Evolutionary conservation across 2,113 vertebrate species (phyloP), one percentile per base, ranked within the genome.

Genomic region (Pipa parva): DNA sequence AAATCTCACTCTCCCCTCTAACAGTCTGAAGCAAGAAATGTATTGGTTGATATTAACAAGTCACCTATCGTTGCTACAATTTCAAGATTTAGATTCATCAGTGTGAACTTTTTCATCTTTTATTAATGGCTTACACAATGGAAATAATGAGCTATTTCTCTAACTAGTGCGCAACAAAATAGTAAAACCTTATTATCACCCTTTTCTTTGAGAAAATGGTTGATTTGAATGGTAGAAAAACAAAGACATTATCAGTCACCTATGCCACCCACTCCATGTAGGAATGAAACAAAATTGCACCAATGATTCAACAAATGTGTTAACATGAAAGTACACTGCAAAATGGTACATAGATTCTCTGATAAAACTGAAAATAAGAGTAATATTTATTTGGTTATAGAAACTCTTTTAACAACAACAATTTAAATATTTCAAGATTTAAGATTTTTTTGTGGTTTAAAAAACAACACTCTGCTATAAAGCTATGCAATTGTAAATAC

Each of bases 21-120:
- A 87, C 27, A 80, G 81, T 83, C 75, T 79, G 76, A 82, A 85
- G 80, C 82, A 84, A 87, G 83, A 83, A 81, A 83, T 84, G 79
- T 81, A 83, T 81, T 82, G 79, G 76, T 82, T 83, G 73, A 80
- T 83, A 73, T 74, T 80, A 82, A 84, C 49, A 70, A 77, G 80
- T 76, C 77, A 79, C 78, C 72, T 70, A 73, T 78, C 84, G 84
- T 72, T 81, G 83, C 85, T 88, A 88, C 81, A 82, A 76, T 81
- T 77, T 72, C 27, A 74, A 86, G 77, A 69, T 78, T 75, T 10
- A 25, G 77, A 77, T 79, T 83, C 83, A 79, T 85, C 76, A 74
- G 75, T 75, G 77, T 74, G 80, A 85, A 81, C 58, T 51, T 73
- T 81, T 77, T 81, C 77, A 74, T 78, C 79, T 79, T 83, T 31